Percentiles rank a stretch among this genome's conserved stretches.
Conservation (phyloP, 2,888 invertebrate genomes). For the Bimastos eiseni region DNA sequence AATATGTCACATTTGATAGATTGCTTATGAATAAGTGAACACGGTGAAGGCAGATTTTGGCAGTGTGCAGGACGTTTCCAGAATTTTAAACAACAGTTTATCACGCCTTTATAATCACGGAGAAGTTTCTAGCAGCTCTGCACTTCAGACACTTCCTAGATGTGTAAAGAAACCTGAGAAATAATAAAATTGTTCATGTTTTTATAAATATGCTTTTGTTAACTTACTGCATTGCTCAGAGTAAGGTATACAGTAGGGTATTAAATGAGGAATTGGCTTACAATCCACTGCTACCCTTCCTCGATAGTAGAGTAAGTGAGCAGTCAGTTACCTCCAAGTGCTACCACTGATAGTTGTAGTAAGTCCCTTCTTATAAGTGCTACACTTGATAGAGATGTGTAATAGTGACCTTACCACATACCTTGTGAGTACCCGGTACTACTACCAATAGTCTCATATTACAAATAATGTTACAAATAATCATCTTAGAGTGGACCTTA, state of each 20-base stretch:
- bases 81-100: not conserved
- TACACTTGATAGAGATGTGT: not conserved
- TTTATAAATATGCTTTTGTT: not conserved
- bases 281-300: no score
- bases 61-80: not conserved
- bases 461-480: not conserved
- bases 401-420: not conserved
- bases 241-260: not conserved
- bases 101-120: not conserved
- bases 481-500: not conserved
- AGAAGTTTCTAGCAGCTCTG: not conserved
- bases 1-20: not conserved
- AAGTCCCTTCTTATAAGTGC: no score
- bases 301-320: no score
- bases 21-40: not conserved
- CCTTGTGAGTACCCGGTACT: not conserved
- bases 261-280: no score
- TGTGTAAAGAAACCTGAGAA: not conserved
- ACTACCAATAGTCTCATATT: not conserved
- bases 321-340: no score
- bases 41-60: not conserved
- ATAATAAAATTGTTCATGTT: not conserved
- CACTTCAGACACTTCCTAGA: not conserved
- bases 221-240: not conserved
- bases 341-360: no score